Evolutionary conservation across 2,888 invertebrate species (phyloP), one percentile per base, ranked within the genome.

Genomic region (Leptogaster cylindrica): DNA sequence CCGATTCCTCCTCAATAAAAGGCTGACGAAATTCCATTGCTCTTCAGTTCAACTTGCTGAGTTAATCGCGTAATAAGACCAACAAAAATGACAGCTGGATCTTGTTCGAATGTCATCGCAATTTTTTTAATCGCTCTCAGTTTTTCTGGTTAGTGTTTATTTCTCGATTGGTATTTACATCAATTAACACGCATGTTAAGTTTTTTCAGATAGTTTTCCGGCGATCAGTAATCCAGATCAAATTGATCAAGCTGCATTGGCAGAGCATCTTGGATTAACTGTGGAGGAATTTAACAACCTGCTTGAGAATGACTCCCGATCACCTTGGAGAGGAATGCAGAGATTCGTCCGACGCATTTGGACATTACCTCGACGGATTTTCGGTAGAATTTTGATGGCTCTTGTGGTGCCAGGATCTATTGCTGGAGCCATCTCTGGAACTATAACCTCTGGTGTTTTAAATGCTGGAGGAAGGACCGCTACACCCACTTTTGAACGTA

Each of bases 351-450:
- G 25, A 8, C 12, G 39, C 4, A 18, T 61, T 6, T 25, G 8
- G 5, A 14, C 25, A 10, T 14, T 61, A 8, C 61, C 61, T 7
- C 14, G 20, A 44, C 25, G 28, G 1, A 25, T 61, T 18, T 61
- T 61, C 18, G 61, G 44, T 8, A 3, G 20, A 61, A 44, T 61
- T 14, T 8, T 61, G 28, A 61, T 61, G 61, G 61, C 61, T 6
- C 27, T 61, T 16, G 61, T 44, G 10, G 28, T 61, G 27, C 61
- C 61, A 18, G 61, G 61, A 10, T 25, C 61, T 18, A 10, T 61
- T 28, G 61, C 27, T 8, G 61, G 61, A 18, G 10, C 44, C 20
- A 23, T 61, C 27, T 36, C 61, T 25, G 61, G 61, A 7, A 44
- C 28, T 8, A 44, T 61, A 7, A 44, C 44, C 18, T 61, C 61